Conservation (phyloP, 2,888 invertebrate species). For the Drosophila helvetica region DNA sequence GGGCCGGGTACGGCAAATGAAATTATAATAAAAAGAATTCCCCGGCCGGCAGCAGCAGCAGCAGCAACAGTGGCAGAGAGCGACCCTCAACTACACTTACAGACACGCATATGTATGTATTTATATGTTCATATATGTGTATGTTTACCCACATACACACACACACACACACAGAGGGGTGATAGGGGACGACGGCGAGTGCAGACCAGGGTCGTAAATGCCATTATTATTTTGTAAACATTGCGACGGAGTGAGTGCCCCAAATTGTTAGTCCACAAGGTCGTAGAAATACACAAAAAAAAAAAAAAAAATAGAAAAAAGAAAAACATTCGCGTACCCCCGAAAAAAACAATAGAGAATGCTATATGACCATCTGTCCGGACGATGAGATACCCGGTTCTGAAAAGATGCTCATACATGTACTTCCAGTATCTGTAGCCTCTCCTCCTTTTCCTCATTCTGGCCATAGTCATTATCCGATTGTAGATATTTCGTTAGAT, state of each 20-base stretch:
- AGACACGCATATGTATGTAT: conserved; percentile 20
- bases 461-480: too few relatives aligned
- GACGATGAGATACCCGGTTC: neutral
- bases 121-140: neutral
- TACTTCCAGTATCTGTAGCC: neutral
- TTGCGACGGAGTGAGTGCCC: conserved; percentile 71
- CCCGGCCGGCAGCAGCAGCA: conserved; percentile 21
- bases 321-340: conserved; percentile 28
- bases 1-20: conserved; percentile 39
- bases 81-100: conserved; percentile 55
- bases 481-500: too few relatives aligned
- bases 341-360: conserved; percentile 5
- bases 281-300: conserved; percentile 46
- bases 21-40: conserved; percentile 47
- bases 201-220: conserved; percentile 74
- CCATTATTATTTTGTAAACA: conserved; percentile 78
- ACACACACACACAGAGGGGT: conserved; percentile 24
- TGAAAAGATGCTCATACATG: neutral
- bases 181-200: conserved; percentile 25
- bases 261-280: conserved; percentile 77
- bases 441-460: too few relatives aligned
- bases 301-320: conserved; percentile 44
- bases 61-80: conserved; percentile 18
- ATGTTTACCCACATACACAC: conserved; percentile 29
- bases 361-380: neutral